These are phyloP conservation scores for Sorex araneus DNA, from an alignment of 2,113 vertebrate species.

Conservation along the genomic window DNA sequence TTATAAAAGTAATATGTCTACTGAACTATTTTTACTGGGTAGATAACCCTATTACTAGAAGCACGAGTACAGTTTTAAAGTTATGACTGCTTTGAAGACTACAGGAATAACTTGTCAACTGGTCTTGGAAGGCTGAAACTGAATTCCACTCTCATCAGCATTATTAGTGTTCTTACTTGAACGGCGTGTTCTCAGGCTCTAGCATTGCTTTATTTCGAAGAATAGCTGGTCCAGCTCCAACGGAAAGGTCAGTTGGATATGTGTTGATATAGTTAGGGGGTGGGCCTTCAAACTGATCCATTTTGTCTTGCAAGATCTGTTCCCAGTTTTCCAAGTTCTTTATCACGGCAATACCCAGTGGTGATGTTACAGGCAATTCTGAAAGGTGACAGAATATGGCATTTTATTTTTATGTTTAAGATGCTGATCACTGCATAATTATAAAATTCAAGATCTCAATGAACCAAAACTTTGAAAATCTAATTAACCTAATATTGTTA, in stretches of 20 bases:
- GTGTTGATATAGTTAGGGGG: conserved; percentile 98
- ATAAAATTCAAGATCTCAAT: conserved; percentile 10
- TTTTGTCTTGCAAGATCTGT: conserved; percentile 95
- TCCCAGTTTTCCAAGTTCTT: conserved; percentile 99
- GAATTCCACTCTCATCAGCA: background rate
- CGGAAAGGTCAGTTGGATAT: conserved; percentile 92
- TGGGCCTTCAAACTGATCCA: conserved; percentile 97
- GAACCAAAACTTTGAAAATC: conserved; percentile 57
- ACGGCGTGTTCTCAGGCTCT: conserved; percentile 98
- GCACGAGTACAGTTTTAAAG: background rate
- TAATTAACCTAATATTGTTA: conserved; percentile 32
- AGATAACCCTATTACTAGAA: background rate
- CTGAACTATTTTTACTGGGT: conserved; percentile 2
- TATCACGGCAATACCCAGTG: conserved; percentile 94
- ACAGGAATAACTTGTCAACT: background rate
- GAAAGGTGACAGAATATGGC: conserved; percentile 72
- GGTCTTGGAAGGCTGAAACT: conserved; percentile 1
- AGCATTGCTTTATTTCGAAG: conserved; percentile 98
- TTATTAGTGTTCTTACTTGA: conserved; percentile 91
- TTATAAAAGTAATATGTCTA: conserved; percentile 46
- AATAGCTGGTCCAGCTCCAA: conserved; percentile 93
- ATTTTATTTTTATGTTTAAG: conserved; percentile 63
- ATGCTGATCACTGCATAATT: conserved; percentile 29
- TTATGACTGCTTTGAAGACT: conserved; percentile 34
- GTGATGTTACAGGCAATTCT: conserved; percentile 97